phyloP scores from a whole-genome alignment of 2,888 invertebrate genomes.

The Lasioglossum oenotherae region DNA sequence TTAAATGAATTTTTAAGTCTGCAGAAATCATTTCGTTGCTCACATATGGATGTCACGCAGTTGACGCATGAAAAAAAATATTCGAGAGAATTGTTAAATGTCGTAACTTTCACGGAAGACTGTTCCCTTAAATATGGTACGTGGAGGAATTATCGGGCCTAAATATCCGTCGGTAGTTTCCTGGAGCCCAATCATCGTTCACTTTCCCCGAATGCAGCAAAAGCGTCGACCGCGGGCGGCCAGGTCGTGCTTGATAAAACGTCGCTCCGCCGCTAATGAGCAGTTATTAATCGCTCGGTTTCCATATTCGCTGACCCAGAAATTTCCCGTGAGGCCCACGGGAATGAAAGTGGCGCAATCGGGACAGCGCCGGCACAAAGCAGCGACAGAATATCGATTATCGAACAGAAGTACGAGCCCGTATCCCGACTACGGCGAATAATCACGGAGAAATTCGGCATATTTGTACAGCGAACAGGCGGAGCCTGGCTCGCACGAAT shows the following conservation, averaged over 20 bases:
- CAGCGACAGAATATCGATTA: slow-evolving; percentile 53
- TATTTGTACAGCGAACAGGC: slow-evolving; percentile 55
- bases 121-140: not conserved
- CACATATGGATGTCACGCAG: too few relatives aligned
- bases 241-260: slow-evolving; percentile 25
- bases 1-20: too few relatives aligned
- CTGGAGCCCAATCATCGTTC: not conserved
- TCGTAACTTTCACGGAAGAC: too few relatives aligned
- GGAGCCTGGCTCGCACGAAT: slow-evolving; percentile 36
- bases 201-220: slow-evolving; percentile 20
- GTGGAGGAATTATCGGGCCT: not conserved
- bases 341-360: slow-evolving; percentile 32
- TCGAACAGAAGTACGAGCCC: slow-evolving; percentile 37
- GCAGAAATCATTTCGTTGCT: too few relatives aligned
- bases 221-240: not conserved
- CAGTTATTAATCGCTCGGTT: slow-evolving; percentile 54
- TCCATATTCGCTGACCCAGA: slow-evolving; percentile 53
- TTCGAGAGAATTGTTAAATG: too few relatives aligned
- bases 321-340: slow-evolving; percentile 43
- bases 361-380: slow-evolving; percentile 15
- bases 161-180: slow-evolving; percentile 3
- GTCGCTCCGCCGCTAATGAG: slow-evolving; percentile 44
- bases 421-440: slow-evolving; percentile 33
- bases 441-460: slow-evolving; percentile 51
- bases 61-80: too few relatives aligned